These are phyloP conservation scores for Cosmorhoe ocellata DNA, from an alignment of 2,888 invertebrate species.

Conservation along the genomic window DNA sequence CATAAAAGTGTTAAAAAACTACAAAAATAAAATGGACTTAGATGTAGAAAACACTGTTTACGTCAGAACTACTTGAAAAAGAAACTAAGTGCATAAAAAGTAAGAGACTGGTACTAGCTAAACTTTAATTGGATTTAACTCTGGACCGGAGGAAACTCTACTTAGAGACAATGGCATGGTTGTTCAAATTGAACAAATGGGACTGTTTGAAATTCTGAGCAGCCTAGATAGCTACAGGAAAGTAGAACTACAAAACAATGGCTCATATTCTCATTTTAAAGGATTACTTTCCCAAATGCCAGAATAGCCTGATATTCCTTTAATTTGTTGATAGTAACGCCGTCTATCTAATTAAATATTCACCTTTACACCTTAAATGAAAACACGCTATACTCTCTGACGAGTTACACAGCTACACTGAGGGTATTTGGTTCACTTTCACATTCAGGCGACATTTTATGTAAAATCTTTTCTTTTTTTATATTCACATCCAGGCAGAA, in stretches of 20 bases:
- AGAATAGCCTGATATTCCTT: conserved; percentile 31
- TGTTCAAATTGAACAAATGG: conserved; percentile 21
- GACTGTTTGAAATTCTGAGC: conserved; percentile 26
- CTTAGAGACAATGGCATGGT: conserved; percentile 23
- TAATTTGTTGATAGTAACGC: conserved; percentile 39
- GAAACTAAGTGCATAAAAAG: conserved; percentile 33
- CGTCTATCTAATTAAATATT: conserved; percentile 48
- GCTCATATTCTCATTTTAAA: conserved; percentile 14
- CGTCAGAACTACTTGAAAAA: conserved; percentile 20
- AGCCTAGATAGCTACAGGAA: conserved; percentile 8
- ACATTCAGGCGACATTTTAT: too few relatives aligned
- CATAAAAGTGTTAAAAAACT: too few relatives aligned
- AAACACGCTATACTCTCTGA: conserved; percentile 38
- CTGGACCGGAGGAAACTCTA: conserved; percentile 14
- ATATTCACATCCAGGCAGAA: too few relatives aligned
- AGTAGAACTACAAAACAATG: conserved; percentile 2
- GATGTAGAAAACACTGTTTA: conserved; percentile 19
- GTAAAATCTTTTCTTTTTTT: too few relatives aligned
- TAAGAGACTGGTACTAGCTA: conserved; percentile 30
- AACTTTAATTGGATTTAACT: conserved; percentile 29
- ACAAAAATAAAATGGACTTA: background rate
- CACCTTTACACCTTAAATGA: conserved; percentile 44
- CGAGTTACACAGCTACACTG: conserved; percentile 9
- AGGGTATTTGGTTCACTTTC: background rate
- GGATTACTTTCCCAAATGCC: conserved; percentile 32